Evolutionary conservation across 2,888 invertebrate species (phyloP), one percentile per base, ranked within the genome.

Genomic region (Neocrepidodera transversa): DNA sequence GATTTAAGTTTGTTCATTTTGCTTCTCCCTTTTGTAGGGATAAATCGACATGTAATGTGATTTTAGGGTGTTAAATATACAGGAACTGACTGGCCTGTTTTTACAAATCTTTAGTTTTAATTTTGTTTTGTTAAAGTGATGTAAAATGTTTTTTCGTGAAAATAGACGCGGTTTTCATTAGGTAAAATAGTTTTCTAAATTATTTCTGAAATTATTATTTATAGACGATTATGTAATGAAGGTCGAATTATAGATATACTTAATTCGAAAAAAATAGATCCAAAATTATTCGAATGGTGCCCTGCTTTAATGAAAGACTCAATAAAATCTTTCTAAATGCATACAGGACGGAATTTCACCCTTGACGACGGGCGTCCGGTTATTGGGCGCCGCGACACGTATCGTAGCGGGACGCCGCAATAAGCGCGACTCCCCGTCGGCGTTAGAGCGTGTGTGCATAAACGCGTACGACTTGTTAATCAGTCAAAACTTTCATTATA

Each of bases 381-480:
- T 70, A 71, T 69, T 67, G 66, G 43, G 18, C 53, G 43, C 11
- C 20, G 42, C 58, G 54, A 62, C 40, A 67, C 58, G 54, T 66
- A 56, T 66, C 69, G 38, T 71, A 62, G 65, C 68, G 65, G 71
- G 73, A 68, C 47, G 68, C 66, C 68, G 66, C 67, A 69, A 71
- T 72, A 73, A 71, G 70, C 69, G 70, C 65, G 65, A 64, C 51
- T 61, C 69, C 73, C 73, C 67, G 58, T 60, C 47, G 67, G 60
- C 67, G 58, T 60, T 43, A 66, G 60, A 65, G 18, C 35, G 53
- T 42, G 57, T 49, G 49, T 57, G 62, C 60, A 59, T 63, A n/a
- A n/a, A 62, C 66, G 63, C 69, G 67, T 71, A 71, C 70, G 71
- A 73, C 72, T 73, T 71, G 71, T 72, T 73, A 73, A 73, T 73